These are phyloP conservation scores for Diplodus sargus DNA, from an alignment of 2,797 vertebrate species.

Conservation along the genomic window DNA sequence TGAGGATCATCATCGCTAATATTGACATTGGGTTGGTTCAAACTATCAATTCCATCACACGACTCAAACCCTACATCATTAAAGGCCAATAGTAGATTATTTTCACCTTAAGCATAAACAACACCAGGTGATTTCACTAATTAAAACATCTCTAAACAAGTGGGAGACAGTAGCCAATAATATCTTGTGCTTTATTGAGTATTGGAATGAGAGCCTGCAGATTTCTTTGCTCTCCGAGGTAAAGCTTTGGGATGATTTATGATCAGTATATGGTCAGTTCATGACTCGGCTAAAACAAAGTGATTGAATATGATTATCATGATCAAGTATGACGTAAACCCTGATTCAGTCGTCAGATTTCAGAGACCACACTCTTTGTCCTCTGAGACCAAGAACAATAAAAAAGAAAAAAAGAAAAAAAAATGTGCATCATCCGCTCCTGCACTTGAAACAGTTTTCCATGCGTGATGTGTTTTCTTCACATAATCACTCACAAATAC, in stretches of 20 bases:
- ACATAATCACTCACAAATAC: slow-evolving; percentile 38
- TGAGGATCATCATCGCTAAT: no score
- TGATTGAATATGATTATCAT: not conserved
- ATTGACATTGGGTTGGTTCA: no score
- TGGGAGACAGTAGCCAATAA: not conserved
- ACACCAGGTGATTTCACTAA: not conserved
- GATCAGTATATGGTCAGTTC: not conserved
- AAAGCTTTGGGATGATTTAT: not conserved
- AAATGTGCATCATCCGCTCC: slow-evolving; percentile 9
- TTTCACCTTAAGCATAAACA: not conserved
- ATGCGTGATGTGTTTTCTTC: slow-evolving; percentile 54
- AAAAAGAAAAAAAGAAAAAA: slow-evolving; percentile 8
- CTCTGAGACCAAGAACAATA: slow-evolving; percentile 32
- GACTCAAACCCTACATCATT: not conserved
- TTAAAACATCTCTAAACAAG: not conserved
- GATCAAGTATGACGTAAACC: slow-evolving; percentile 2
- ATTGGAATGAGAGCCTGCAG: not conserved
- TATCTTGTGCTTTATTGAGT: not conserved
- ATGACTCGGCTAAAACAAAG: slow-evolving; percentile 9
- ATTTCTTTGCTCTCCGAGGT: not conserved
- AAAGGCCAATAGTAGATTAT: not conserved
- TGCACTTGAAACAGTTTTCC: slow-evolving; percentile 53
- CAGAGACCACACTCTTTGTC: slow-evolving; percentile 20
- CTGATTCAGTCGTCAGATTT: slow-evolving; percentile 27
- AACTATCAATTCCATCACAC: not conserved